Evolutionary conservation across 1,140 invertebrate genomes (phyloP).

Genomic region (Trialeurodes vaporariorum): DNA sequence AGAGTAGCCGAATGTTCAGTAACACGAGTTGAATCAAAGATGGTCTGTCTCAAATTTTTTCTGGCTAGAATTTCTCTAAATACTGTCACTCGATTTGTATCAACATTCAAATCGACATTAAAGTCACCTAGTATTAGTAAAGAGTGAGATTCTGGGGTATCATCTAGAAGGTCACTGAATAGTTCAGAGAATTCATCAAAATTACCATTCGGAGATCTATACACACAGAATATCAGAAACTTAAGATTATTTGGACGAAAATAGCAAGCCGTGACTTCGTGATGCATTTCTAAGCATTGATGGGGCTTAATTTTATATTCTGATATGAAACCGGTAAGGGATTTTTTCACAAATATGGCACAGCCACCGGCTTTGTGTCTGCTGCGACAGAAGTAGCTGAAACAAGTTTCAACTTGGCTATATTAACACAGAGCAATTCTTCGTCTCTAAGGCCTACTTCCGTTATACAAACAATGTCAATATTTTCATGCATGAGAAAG

Average conservation of each 20-base stretch:
- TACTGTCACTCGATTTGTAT: not conserved
- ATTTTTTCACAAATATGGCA: not conserved
- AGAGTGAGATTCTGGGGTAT: not conserved
- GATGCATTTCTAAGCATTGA: not conserved
- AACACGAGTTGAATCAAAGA: not conserved
- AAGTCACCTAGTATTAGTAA: not conserved
- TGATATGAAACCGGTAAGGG: not conserved
- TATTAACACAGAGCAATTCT: not conserved
- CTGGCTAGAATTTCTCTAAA: not conserved
- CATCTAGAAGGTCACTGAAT: not conserved
- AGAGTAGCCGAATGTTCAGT: not conserved
- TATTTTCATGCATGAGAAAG: not conserved
- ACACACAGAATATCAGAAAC: not conserved
- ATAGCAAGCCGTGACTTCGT: not conserved
- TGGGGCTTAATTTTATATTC: not conserved
- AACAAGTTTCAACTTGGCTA: not conserved
- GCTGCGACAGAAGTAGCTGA: not conserved
- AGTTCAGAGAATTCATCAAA: not conserved
- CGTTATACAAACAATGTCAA: not conserved
- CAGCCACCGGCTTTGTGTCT: not conserved
- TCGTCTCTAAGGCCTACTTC: not conserved
- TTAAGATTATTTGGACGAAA: not conserved
- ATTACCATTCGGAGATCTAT: not conserved
- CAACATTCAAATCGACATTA: not conserved
- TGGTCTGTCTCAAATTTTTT: not conserved